These are phyloP conservation scores for Lamellibrachia columna DNA, from an alignment of 2,888 invertebrate genomes.

Conservation along the genomic window DNA sequence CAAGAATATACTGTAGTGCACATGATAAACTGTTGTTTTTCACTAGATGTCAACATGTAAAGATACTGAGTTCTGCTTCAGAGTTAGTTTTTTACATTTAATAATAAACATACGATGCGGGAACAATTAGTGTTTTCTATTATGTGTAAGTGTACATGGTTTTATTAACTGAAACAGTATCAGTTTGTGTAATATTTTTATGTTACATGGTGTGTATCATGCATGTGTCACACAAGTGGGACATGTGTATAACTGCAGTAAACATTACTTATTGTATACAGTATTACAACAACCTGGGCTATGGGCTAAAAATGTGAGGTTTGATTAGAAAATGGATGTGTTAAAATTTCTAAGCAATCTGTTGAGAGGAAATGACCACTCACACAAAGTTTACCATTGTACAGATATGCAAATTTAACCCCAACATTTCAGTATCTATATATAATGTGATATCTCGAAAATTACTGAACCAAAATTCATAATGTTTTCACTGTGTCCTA, in stretches of 20 bases:
- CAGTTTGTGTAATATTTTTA: background rate
- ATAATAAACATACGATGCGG: background rate
- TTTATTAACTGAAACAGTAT: background rate
- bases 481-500: too few species aligned
- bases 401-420: too few species aligned
- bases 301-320: too few species aligned
- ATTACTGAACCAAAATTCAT: too few species aligned
- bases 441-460: too few species aligned
- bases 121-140: background rate
- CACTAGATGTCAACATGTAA: background rate
- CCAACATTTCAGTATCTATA: too few species aligned
- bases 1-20: background rate
- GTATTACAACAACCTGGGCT: too few species aligned
- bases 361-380: too few species aligned
- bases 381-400: too few species aligned
- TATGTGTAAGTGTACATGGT: background rate
- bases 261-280: background rate
- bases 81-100: background rate
- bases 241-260: background rate
- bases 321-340: too few species aligned
- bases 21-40: too few species aligned
- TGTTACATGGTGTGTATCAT: background rate
- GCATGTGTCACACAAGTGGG: background rate
- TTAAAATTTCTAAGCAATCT: too few species aligned
- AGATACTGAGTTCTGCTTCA: background rate